Conservation (phyloP, 2,797 vertebrate species). For the Acanthurus tractus region DNA sequence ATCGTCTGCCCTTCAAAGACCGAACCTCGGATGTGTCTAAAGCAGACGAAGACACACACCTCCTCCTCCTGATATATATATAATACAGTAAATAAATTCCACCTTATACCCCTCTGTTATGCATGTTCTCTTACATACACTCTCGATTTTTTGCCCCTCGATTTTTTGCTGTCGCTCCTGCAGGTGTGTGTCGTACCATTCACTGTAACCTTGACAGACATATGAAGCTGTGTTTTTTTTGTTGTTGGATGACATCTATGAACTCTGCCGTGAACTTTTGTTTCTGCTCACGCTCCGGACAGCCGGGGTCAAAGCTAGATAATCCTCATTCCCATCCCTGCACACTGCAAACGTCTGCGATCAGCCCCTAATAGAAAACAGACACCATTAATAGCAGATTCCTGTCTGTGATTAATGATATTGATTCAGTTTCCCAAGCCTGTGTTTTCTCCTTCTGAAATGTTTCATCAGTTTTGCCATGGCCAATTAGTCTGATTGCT, state of each 20-base stretch:
- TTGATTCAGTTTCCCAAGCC: constrained; percentile 87
- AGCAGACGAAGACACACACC: constrained; percentile 14
- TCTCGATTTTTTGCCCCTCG: too few relatives aligned
- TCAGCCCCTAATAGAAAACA: constrained; percentile 83
- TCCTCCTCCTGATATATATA: constrained; percentile 14
- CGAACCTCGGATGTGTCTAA: constrained; percentile 69
- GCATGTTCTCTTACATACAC: neutral
- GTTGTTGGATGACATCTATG: constrained; percentile 18
- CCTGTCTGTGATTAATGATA: constrained; percentile 88
- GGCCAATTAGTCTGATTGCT: constrained; percentile 89
- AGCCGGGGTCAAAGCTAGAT: constrained; percentile 71
- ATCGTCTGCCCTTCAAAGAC: constrained; percentile 66
- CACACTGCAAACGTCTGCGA: constrained; percentile 67
- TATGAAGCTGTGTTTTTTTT: constrained; percentile 12
- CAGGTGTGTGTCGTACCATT: constrained; percentile 15
- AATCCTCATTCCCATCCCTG: constrained; percentile 61
- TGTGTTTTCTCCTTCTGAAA: constrained; percentile 81
- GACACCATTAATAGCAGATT: constrained; percentile 85
- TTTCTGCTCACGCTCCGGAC: constrained; percentile 71
- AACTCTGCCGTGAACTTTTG: constrained; percentile 60
- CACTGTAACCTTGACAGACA: constrained; percentile 38
- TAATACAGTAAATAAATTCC: neutral
- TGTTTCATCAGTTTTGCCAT: constrained; percentile 87
- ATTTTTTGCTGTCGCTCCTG: constrained; percentile 44
- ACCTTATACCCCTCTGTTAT: neutral